A percentile compares a stretch with the other conserved stretches of the same genome.
These are phyloP conservation scores for Frieseomelitta varia DNA, from an alignment of 1,140 invertebrate species.

Conservation along the genomic window DNA sequence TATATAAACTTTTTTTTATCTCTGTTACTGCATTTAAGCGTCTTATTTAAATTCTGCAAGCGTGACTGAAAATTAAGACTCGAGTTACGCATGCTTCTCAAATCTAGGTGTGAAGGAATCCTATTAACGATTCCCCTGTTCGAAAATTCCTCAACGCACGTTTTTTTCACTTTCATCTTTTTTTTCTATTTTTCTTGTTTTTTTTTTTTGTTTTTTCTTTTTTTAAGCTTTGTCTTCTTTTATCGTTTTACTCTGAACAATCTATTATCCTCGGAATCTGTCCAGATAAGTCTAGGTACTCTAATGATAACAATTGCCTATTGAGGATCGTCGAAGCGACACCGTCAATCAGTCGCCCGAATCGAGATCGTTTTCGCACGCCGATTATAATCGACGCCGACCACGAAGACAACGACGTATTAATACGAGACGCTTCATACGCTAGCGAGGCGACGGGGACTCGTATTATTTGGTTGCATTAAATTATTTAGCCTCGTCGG, in stretches of 20 bases:
- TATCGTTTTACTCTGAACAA: constrained; percentile 17
- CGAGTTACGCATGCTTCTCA: constrained; percentile 14
- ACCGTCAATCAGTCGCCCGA: constrained; percentile 24
- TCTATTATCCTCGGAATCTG: constrained; percentile 39
- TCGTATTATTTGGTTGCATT: constrained; percentile 69
- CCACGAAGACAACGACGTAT: constrained; percentile 50
- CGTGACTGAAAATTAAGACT: constrained; percentile 25
- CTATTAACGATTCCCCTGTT: neutral
- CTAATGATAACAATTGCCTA: constrained; percentile 65
- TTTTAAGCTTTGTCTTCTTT: neutral
- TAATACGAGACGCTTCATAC: constrained; percentile 72
- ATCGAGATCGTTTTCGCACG: neutral
- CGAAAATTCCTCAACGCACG: neutral
- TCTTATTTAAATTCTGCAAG: constrained; percentile 21
- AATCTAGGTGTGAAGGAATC: neutral
- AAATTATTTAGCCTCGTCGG: constrained; percentile 46
- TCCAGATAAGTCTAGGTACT: constrained; percentile 57
- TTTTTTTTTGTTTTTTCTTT: neutral
- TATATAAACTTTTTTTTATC: neutral
- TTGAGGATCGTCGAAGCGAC: constrained; percentile 40
- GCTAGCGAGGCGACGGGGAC: constrained; percentile 72
- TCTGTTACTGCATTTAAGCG: constrained; percentile 10
- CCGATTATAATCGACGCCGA: constrained; percentile 7
- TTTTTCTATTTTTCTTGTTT: neutral
- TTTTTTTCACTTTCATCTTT: neutral